phyloP scores from a whole-genome alignment of 53 echinoderm and acorn worm genomes.

The Echinarachnius parma region DNA sequence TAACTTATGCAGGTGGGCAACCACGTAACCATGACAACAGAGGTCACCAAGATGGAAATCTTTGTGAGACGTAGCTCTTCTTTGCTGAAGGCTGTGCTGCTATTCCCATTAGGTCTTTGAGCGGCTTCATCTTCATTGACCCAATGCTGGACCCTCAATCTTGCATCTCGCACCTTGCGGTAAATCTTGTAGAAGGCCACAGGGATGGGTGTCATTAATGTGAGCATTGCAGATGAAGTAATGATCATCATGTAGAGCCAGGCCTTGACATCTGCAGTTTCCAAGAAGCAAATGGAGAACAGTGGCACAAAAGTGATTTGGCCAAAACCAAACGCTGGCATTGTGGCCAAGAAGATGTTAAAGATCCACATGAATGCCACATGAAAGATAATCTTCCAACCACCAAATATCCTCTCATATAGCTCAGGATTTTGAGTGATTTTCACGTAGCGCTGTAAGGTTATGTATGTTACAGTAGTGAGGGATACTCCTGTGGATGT shows the following conservation, averaged over 20 bases:
- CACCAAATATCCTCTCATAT: conserved; percentile 20
- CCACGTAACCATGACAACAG: conserved; percentile 57
- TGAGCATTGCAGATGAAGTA: not conserved
- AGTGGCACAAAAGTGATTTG: conserved; percentile 3
- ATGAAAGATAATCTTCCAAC: conserved; percentile 10
- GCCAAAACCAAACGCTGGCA: conserved; percentile 18
- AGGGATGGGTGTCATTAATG: conserved; percentile 12
- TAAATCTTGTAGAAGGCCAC: not conserved
- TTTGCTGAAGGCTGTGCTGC: conserved; percentile 20
- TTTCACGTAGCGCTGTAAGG: conserved; percentile 25
- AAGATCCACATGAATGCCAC: not conserved
- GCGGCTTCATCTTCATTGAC: not conserved
- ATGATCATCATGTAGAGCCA: conserved; percentile 27
- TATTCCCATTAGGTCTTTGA: not conserved
- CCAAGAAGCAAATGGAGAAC: conserved; percentile 2
- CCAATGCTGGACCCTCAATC: conserved; percentile 9
- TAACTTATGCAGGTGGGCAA: conserved; percentile 50
- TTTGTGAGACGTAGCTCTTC: conserved; percentile 69
- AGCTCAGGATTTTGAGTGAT: conserved; percentile 15
- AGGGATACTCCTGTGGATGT: conserved; percentile 52
- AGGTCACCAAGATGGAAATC: conserved; percentile 58
- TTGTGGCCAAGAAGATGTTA: not conserved
- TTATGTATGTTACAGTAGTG: conserved; percentile 28
- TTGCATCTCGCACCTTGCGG: not conserved
- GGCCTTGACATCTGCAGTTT: conserved; percentile 2